Evolutionary conservation across 2,113 vertebrate genomes (phyloP).

Genomic region (Pachyramphus minor): DNA sequence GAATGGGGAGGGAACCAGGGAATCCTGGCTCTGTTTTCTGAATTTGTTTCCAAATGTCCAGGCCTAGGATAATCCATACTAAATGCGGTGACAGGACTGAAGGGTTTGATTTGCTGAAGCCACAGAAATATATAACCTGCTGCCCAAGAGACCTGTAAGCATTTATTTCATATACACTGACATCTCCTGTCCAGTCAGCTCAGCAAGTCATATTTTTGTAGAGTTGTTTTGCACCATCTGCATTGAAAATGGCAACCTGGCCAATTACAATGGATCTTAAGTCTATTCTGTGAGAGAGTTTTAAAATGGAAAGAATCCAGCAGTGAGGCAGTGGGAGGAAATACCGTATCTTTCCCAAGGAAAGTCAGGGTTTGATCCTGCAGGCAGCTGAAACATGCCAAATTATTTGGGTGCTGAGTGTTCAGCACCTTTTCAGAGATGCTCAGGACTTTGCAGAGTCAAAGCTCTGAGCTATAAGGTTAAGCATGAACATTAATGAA

Average conservation of each 20-base stretch:
- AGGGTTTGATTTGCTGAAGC: constrained; percentile 61
- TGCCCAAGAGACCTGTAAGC: constrained; percentile 34
- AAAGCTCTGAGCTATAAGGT: constrained; percentile 51
- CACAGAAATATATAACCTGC: constrained; percentile 28
- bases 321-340: constrained; percentile 8
- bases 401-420: neutral
- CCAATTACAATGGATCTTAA: constrained; percentile 32
- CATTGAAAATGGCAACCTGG: constrained; percentile 45
- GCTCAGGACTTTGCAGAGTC: constrained; percentile 28
- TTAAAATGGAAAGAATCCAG: constrained; percentile 38
- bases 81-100: constrained; percentile 57
- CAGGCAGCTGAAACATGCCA: neutral
- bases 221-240: constrained; percentile 41
- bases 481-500: constrained; percentile 64
- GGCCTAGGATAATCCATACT: constrained; percentile 50
- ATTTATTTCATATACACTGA: constrained; percentile 53
- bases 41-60: constrained; percentile 54
- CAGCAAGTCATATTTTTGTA: neutral
- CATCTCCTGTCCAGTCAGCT: constrained; percentile 48
- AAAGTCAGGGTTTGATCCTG: constrained; percentile 18
- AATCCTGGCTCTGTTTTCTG: constrained; percentile 51
- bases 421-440: constrained; percentile 22
- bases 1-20: neutral
- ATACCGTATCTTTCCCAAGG: neutral
- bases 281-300: constrained; percentile 32